Base-by-base conservation (phyloP, 1,140 invertebrate genomes). In the Pemphigus obesinymphae region DNA sequence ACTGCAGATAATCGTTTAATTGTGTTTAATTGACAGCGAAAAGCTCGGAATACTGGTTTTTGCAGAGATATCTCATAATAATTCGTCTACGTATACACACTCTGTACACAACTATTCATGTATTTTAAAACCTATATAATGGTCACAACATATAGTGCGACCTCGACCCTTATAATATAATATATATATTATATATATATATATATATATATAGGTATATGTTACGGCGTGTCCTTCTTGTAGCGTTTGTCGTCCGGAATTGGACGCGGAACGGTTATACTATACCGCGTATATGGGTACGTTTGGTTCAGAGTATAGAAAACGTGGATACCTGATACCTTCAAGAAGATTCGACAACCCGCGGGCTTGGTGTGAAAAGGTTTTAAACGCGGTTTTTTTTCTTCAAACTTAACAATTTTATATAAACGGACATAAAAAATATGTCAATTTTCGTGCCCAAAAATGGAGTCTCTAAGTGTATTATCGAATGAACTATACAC, bases 1-100 rank as follows among this genome's bases (percentile, higher is more conserved):
- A n/a, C n/a, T n/a, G n/a, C 26, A 29, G 68, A 40, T 72, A 34
- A 48, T 45, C 37, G 70, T 73, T 45, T 73, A 48, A 73, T 48
- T 70, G 66, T 23, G 68, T 72, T 72, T 72, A 72, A 72, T 72
- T 72, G 68, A 72, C 68, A n/a, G n/a, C 13, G 68, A 72, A 72
- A 70, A 70, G 20, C 66, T 37, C 34, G 34, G 66, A 34, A 66
- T 66, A 66, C 61, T n/a, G 61, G 61, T 66, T 66, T n/a, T 34
- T 66, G 61, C 61, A 15, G 31, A n/a, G 61, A 66, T 34, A 66
- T 66, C 61, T 66, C 61, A 34, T 66, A 34, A 34, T 34, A 34
- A 66, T 61, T 2, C 13, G 6, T 17, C 15, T 55, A 5, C 4
- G 13, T 23, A 23, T 55, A 26, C 26, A 55, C 23, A 4, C n/a